Base-by-base conservation (phyloP, 2,113 vertebrate species). In the Ochotona princeps region DNA sequence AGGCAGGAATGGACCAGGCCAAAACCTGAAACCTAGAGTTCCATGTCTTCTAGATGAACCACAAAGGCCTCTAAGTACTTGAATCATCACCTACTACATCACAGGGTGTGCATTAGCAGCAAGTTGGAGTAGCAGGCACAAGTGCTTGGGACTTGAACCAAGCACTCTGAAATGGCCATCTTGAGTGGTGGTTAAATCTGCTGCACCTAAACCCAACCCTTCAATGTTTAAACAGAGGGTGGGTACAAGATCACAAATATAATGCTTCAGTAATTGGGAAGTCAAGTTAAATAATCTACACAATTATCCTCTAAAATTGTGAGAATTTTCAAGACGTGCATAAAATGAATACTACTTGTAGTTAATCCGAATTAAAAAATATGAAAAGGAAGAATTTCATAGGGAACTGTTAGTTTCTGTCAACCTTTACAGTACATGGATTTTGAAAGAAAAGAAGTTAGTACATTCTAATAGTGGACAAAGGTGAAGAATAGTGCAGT, bases 391-490 rank as follows among this genome's bases (percentile, higher is more conserved):
- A 20, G 10, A 75, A 7, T 91, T 83, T 70, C 28, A 83, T 28
- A 73, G 67, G 91, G 32, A 76, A 69, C 26, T 8, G 26, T 74
- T 79, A 89, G 54, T 21, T 81, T 91, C 28, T 51, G 8, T 73
- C 30, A 60, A 67, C 25, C 2, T 32, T 80, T 66, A 32, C 49
- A 87, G 38, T 12, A 7, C 7, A 54, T 17, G 20, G 10, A 85
- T 79, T 85, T 44, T 73, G 54, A 79, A 88, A 83, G 67, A 83
- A 91, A 66, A 79, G 47, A 8, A 32, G 1, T 61, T 91, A 87
- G 49, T 25, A 3, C 3, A 65, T 63, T 84, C 20, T 26, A 66
- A 74, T 32, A 30, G 44, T 35, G 10, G 17, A 18, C 15, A 66
- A 74, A 32, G 30, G 44, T 44, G 9, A 17, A 20, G 20, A 73